A percentile compares a stretch with the other conserved stretches of the same genome.
phyloP scores from a whole-genome alignment of 2,888 invertebrate genomes.

The Aphodius granarius region DNA sequence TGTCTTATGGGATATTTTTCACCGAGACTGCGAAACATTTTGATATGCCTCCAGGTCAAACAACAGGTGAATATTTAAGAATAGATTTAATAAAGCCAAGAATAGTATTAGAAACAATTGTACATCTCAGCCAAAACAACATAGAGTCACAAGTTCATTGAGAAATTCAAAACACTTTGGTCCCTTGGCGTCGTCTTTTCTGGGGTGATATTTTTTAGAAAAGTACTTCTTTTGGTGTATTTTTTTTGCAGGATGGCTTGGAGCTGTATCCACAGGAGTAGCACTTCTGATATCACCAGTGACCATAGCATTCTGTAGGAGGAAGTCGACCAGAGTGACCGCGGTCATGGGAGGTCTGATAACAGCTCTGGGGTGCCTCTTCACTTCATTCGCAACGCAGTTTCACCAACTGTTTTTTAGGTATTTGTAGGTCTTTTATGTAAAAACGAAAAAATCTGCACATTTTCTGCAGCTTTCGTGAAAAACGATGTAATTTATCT shows the following conservation, averaged over 20 bases:
- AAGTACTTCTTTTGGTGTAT: slow-evolving; percentile 19
- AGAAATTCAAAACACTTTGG: slow-evolving; percentile 2
- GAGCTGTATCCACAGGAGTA: slow-evolving; percentile 76
- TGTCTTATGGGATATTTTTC: slow-evolving; percentile 59
- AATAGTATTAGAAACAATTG: too few relatives aligned
- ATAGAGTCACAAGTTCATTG: neutral
- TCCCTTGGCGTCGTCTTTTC: neutral
- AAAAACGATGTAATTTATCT: slow-evolving; percentile 4
- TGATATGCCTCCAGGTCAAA: slow-evolving; percentile 61
- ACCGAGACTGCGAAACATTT: slow-evolving; percentile 53
- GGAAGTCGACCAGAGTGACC: slow-evolving; percentile 84
- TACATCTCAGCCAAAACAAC: neutral
- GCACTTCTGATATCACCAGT: slow-evolving; percentile 81
- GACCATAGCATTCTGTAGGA: slow-evolving; percentile 80
- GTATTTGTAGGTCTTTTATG: slow-evolving; percentile 52
- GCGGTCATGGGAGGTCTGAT: slow-evolving; percentile 86
- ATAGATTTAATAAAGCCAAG: neutral
- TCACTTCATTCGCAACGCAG: slow-evolving; percentile 87
- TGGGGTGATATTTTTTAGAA: neutral
- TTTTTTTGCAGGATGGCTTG: slow-evolving; percentile 77
- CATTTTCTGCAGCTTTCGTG: too few relatives aligned
- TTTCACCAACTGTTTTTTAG: slow-evolving; percentile 90
- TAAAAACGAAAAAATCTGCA: too few relatives aligned
- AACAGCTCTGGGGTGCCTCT: slow-evolving; percentile 83
- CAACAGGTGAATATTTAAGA: slow-evolving; percentile 63